Evolutionary conservation across 2,797 vertebrate genomes (phyloP).

Genomic region (Acipenser transmontanus): DNA sequence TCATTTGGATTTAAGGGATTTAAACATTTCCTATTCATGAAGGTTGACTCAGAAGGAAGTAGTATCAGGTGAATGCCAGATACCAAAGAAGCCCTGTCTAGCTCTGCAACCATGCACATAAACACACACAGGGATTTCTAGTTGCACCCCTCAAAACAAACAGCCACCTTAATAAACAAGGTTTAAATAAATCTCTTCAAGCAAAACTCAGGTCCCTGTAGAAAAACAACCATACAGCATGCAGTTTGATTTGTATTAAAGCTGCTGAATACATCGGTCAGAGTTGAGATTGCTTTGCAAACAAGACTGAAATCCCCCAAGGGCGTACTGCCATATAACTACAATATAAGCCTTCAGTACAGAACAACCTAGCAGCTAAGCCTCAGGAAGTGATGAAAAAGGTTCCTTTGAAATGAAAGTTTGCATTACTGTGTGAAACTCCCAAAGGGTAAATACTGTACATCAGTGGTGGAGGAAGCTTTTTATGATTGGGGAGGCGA

Average conservation of each 20-base stretch:
- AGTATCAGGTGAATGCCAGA: too few species aligned
- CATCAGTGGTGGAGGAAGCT: not conserved
- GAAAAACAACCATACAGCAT: not conserved
- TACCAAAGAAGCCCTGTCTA: too few species aligned
- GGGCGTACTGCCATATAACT: conserved; percentile 4
- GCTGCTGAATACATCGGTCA: conserved; percentile 2
- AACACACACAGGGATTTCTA: too few species aligned
- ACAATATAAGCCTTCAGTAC: conserved; percentile 7
- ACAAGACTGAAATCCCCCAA: conserved; percentile 8
- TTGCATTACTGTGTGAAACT: not conserved
- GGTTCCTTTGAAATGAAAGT: conserved; percentile 9
- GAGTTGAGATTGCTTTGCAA: conserved; percentile 6
- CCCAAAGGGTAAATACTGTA: conserved; percentile 6
- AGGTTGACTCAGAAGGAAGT: too few species aligned
- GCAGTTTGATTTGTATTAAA: conserved; percentile 1
- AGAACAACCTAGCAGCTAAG: not conserved
- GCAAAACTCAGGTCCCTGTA: not conserved
- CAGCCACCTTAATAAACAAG: not conserved
- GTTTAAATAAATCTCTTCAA: not conserved
- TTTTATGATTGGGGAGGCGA: too few species aligned
- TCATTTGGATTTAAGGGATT: too few species aligned
- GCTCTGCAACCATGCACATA: too few species aligned
- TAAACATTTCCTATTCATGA: too few species aligned
- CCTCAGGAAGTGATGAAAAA: conserved; percentile 7
- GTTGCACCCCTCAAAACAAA: too few species aligned